Conservation (phyloP, 2,113 vertebrate genomes). For the Neotoma lepida region DNA sequence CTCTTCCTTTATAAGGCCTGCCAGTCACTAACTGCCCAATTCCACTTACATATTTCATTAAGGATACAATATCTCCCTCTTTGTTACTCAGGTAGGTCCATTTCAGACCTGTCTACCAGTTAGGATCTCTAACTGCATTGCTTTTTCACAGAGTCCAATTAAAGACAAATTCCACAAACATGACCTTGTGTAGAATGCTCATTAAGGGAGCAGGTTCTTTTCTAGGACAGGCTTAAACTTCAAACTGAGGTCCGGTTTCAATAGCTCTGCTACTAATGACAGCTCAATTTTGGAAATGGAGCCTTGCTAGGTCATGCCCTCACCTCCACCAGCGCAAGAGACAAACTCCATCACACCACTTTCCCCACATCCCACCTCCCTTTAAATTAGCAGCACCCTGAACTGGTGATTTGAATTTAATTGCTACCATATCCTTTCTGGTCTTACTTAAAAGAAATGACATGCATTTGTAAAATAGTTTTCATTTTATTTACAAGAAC, state of each 20-base stretch:
- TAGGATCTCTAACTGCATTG: constrained; percentile 66
- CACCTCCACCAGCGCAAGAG: constrained; percentile 48
- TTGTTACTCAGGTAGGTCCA: constrained; percentile 70
- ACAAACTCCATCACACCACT: constrained; percentile 68
- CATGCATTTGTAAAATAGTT: constrained; percentile 8
- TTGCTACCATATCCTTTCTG: constrained; percentile 77
- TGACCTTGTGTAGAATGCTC: constrained; percentile 75
- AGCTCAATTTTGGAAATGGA: constrained; percentile 78
- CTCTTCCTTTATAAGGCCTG: background rate
- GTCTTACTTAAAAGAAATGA: constrained; percentile 18
- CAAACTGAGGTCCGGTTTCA: constrained; percentile 81
- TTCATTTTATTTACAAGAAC: constrained; percentile 8
- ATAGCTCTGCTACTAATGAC: constrained; percentile 79
- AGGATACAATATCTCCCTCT: constrained; percentile 55
- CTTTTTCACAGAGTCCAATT: constrained; percentile 76
- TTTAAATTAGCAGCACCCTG: constrained; percentile 74
- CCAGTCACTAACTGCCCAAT: background rate
- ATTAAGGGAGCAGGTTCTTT: constrained; percentile 82
- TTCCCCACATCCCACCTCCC: constrained; percentile 10
- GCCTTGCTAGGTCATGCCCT: constrained; percentile 80
- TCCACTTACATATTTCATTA: background rate
- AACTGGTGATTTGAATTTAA: constrained; percentile 76
- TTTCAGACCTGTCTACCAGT: constrained; percentile 65
- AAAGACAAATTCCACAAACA: constrained; percentile 83
- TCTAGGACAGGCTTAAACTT: constrained; percentile 78